phyloP scores from a whole-genome alignment of 1,140 invertebrate genomes.

The Potamilus streckersoni region DNA sequence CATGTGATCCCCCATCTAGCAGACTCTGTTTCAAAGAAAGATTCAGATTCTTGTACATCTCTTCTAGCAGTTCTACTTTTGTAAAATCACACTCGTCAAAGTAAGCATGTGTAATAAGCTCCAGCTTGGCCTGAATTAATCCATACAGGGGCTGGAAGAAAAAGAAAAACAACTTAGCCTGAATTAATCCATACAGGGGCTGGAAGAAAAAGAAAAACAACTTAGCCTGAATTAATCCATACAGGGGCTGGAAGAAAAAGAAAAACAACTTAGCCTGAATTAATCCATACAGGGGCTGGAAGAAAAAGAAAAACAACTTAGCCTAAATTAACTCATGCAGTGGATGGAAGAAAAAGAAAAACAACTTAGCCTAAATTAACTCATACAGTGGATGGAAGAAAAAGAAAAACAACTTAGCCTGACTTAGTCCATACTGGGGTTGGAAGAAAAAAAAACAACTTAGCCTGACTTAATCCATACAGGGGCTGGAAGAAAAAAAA shows the following conservation, averaged over 20 bases:
- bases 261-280: constrained; percentile 79
- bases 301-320: constrained; percentile 75
- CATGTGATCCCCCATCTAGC: constrained; percentile 77
- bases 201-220: constrained; percentile 68
- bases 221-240: constrained; percentile 76
- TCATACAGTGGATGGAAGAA: constrained; percentile 62
- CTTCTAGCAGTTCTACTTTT: constrained; percentile 85
- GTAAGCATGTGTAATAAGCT: constrained; percentile 95
- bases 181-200: constrained; percentile 65
- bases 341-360: constrained; percentile 49
- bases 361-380: constrained; percentile 49
- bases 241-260: constrained; percentile 59
- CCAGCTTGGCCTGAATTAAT: constrained; percentile 81
- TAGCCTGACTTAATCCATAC: constrained; percentile 73
- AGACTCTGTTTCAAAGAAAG: constrained; percentile 80
- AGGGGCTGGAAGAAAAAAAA: constrained; percentile 56
- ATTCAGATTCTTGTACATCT: constrained; percentile 94
- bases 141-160: constrained; percentile 64
- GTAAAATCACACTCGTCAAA: constrained; percentile 83
- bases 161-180: constrained; percentile 78
- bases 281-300: constrained; percentile 65
- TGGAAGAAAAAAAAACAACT: constrained; percentile 76
- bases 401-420: constrained; percentile 78
- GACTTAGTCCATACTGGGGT: constrained; percentile 65
- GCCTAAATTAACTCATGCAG: constrained; percentile 70